Evolutionary conservation across 1,140 invertebrate genomes (phyloP).

Genomic region (Eupristina koningsbergeri): DNA sequence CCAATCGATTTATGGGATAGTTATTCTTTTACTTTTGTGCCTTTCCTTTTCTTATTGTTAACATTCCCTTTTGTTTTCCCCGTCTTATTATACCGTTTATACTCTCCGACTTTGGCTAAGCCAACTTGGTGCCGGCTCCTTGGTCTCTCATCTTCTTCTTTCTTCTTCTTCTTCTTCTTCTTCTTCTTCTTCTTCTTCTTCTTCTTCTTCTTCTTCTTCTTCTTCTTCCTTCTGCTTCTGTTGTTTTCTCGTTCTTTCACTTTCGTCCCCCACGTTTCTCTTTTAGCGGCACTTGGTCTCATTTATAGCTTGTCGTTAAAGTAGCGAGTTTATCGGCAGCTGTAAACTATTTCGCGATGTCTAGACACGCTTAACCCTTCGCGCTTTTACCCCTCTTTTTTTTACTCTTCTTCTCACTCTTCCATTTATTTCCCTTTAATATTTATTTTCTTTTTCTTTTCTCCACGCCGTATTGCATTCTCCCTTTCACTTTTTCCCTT

Average conservation of each 20-base stretch:
- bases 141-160: slow-evolving; percentile 35
- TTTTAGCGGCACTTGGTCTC: slow-evolving; percentile 38
- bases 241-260: slow-evolving; percentile 23
- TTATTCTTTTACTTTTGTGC: slow-evolving; percentile 4
- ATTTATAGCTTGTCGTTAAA: slow-evolving; percentile 53
- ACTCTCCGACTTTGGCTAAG: background rate
- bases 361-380: slow-evolving; percentile 48
- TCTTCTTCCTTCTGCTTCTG: slow-evolving; percentile 22
- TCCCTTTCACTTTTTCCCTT: background rate
- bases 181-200: slow-evolving; percentile 13
- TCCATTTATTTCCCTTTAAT: background rate
- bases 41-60: slow-evolving; percentile 30
- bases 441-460: background rate
- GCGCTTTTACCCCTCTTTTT: background rate
- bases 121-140: slow-evolving; percentile 27
- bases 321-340: slow-evolving; percentile 50
- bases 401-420: background rate
- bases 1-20: slow-evolving; percentile 1
- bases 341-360: slow-evolving; percentile 53
- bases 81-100: slow-evolving; percentile 31
- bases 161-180: slow-evolving; percentile 24
- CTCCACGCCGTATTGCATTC: background rate
- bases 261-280: slow-evolving; percentile 23
- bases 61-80: background rate
- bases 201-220: slow-evolving; percentile 26